Base-by-base conservation (phyloP, 2,797 vertebrate genomes). In the Gila robusta region DNA sequence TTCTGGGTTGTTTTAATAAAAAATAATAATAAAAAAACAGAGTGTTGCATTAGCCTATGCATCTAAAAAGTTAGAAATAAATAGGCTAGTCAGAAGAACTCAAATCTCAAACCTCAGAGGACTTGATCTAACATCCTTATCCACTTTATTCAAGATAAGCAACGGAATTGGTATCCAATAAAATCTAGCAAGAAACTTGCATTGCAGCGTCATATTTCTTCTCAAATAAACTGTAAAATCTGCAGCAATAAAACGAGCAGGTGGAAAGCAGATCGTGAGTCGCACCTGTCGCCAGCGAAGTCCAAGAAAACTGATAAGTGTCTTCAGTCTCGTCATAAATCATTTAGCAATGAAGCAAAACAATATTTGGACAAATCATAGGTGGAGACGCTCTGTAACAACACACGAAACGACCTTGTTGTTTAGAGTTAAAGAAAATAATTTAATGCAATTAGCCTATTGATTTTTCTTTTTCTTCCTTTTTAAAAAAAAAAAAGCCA, bases 241-340 rank as follows among this genome's bases (percentile, higher is more conserved):
- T 94, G 91, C 93, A 81, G 92, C 90, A 93, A 94, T 96, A 96
- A 96, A 96, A 94, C 7, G 89, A 94, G 93, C 96, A 96, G 96
- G 94, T 96, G 96, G 93, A 90, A 94, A 93, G 89, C 93, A 85
- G 87, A 92, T 71, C 73, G 28, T 76, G 87, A 87, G 92, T 90
- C 93, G 92, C 95, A 96, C 95, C 95, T 96, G 95, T 92, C 92
- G 86, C 32, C 86, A 16, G 84, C 82, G 85, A 84, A 86, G 90
- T 89, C 79, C 85, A 71, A 67, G 88, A 88, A 90, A 93, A 93
- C 93, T 85, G 95, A 94, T 94, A 92, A 90, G 88, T 82, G 87
- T 90, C 93, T 89, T 78, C 79, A 35, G 86, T 82, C 41, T 17
- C 89, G 88, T 89, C 90, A 92, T 94, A 89, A 94, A 93, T 93